Evolutionary conservation across 2,888 invertebrate genomes (phyloP).

Genomic region (Petrolisthes cinctipes): DNA sequence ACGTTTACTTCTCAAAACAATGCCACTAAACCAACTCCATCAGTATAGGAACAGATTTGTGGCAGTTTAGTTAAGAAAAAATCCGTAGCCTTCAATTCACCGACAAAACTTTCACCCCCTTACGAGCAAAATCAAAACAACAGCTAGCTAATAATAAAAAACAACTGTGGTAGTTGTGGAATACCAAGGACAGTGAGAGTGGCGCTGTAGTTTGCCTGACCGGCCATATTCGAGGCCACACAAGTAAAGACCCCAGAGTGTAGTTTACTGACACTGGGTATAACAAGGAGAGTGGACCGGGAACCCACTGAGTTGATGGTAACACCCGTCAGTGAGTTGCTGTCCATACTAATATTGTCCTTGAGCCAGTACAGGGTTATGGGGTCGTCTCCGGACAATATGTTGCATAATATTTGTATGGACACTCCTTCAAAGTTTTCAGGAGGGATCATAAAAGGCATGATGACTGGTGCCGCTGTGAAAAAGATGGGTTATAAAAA

Average conservation of each 20-base stretch:
- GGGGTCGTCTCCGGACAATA: slow-evolving; percentile 69
- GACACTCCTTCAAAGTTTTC: slow-evolving; percentile 66
- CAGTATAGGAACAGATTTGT: too few species aligned
- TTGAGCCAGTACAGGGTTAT: slow-evolving; percentile 68
- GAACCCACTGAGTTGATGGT: slow-evolving; percentile 74
- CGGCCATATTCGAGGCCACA: slow-evolving; percentile 66
- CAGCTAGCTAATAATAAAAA: not conserved
- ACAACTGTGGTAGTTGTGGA: not conserved
- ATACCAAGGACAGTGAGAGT: slow-evolving; percentile 66
- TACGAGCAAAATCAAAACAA: too few species aligned
- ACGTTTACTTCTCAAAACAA: too few species aligned
- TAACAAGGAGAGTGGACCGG: slow-evolving; percentile 75
- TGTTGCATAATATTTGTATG: slow-evolving; percentile 68
- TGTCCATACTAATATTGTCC: slow-evolving; percentile 67
- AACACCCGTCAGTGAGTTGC: slow-evolving; percentile 70
- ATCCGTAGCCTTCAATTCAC: too few species aligned
- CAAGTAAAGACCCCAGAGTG: slow-evolving; percentile 66
- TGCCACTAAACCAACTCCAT: too few species aligned
- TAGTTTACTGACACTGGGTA: slow-evolving; percentile 66
- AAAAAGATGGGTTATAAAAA: slow-evolving; percentile 7
- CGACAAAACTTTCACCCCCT: too few species aligned
- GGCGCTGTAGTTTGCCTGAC: slow-evolving; percentile 63
- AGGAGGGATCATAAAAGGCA: slow-evolving; percentile 66
- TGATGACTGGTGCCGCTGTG: slow-evolving; percentile 65
- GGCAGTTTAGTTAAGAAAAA: too few species aligned